These are phyloP conservation scores for Ardeotis arabs DNA, from an alignment of 2,113 vertebrate species.

Conservation along the genomic window DNA sequence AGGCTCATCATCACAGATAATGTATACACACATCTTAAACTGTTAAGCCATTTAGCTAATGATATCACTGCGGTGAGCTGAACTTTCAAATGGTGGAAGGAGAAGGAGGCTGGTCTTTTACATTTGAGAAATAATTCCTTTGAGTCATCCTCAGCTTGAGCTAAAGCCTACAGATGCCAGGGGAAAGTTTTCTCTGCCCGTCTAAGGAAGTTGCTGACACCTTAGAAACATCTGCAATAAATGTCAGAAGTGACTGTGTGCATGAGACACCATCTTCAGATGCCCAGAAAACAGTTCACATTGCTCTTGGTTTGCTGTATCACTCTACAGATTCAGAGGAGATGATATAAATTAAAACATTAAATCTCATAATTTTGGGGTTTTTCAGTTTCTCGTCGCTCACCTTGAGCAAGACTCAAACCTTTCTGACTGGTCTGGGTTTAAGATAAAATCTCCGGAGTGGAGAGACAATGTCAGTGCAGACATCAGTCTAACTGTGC, in stretches of 20 bases:
- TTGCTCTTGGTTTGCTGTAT: neutral
- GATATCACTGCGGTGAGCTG: neutral
- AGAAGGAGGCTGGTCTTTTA: neutral
- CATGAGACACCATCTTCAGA: neutral
- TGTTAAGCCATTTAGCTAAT: neutral
- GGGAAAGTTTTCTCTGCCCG: neutral
- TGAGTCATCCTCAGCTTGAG: neutral
- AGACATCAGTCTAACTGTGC: neutral
- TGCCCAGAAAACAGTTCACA: neutral
- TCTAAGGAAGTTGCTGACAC: slow-evolving; percentile 8
- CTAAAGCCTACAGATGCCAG: neutral
- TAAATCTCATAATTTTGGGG: neutral
- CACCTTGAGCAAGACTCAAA: neutral
- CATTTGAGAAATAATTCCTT: neutral
- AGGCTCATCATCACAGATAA: neutral
- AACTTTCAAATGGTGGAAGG: neutral
- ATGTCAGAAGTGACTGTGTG: neutral
- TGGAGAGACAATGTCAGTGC: neutral
- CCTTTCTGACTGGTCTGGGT: neutral
- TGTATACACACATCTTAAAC: neutral
- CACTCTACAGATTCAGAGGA: neutral
- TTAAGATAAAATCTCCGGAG: neutral
- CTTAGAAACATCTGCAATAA: neutral
- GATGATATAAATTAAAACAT: neutral
- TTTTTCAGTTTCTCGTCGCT: neutral